Evolutionary conservation across 2,113 vertebrate species (phyloP), one percentile per base, ranked within the genome.

Genomic region (Hippocampus mohnikei): DNA sequence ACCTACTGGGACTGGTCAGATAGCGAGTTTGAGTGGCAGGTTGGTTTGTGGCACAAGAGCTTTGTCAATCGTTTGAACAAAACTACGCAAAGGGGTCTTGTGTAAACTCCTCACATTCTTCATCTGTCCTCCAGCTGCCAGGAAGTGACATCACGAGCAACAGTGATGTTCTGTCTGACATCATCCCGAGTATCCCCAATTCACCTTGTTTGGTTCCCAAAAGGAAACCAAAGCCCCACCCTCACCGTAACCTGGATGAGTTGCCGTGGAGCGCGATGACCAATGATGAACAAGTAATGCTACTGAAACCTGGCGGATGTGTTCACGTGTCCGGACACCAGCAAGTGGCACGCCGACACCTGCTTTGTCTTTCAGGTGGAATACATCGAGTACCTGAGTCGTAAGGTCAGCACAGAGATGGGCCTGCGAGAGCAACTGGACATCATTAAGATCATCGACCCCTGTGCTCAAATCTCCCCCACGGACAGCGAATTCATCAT

Each of bases 1-100:
- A 99, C 96, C 0, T 99, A 98, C 69, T 99, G 96, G 96, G 97
- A 99, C 86, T 99, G 97, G 97, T 99, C 97, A 13, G 97, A 99
- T 90, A 98, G 96, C 0, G 97, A 99, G 81, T 98, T 99, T 92
- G 97, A 99, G 82, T 99, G 97, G 97, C 97, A 99, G 96, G 97
- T 98, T 88, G 86, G 89, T 81, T 37, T 41, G 60, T 42, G 16
- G 2, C 15, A 8, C 42, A 65, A 63, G n/a, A 41, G 25, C 10
- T 12, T 15, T 59, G 9, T 12, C 21, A 13, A 7, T 59, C 0
- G 1, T 53, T 53, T 53, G 5, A 21, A 27, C 23, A 27, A 56
- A 25, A 25, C n/a, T 55, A 23, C 11, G 5, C 21, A 18, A 50
- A 52, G 48, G 12, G 15, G 48, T 52, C 20, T 52, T 18, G 16